Evolutionary conservation across 2,888 invertebrate genomes (phyloP).

Genomic region (Caenorhabditis zanzibari): DNA sequence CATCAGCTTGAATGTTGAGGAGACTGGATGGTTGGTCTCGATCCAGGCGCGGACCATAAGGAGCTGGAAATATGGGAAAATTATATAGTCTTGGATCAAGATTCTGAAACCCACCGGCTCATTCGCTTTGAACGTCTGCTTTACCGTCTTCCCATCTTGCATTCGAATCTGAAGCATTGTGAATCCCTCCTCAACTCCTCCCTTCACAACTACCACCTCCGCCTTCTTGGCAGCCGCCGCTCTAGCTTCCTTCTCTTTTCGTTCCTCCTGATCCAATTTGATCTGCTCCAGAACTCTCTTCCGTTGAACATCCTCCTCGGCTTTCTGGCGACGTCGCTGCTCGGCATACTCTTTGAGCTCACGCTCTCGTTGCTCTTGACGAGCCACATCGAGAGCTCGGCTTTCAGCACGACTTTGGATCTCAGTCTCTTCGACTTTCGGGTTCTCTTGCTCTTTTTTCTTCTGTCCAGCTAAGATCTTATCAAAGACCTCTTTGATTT

Average conservation of each 20-base stretch:
- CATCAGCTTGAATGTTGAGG: background rate
- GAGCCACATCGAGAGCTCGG: background rate
- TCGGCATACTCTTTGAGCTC: slow-evolving; percentile 7
- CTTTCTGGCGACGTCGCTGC: slow-evolving; percentile 10
- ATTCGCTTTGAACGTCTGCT: slow-evolving; percentile 1
- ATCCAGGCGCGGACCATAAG: background rate
- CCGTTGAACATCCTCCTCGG: background rate
- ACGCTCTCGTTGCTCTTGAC: background rate
- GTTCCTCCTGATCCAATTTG: slow-evolving; percentile 14
- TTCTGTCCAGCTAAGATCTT: background rate
- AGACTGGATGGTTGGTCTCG: background rate
- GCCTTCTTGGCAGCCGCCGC: background rate
- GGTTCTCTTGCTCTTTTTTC: background rate
- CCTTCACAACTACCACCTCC: background rate
- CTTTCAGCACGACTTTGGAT: background rate
- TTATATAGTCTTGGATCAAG: background rate
- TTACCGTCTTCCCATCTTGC: background rate
- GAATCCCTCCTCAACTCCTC: background rate
- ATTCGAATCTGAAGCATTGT: slow-evolving; percentile 22
- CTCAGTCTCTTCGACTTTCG: background rate
- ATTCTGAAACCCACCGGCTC: background rate
- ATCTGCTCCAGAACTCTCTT: slow-evolving; percentile 19
- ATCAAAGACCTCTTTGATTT: background rate
- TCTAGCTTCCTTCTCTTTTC: background rate
- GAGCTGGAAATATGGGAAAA: background rate